Evolutionary conservation across 2,888 invertebrate genomes (phyloP).

Genomic region (Bimastos eiseni): DNA sequence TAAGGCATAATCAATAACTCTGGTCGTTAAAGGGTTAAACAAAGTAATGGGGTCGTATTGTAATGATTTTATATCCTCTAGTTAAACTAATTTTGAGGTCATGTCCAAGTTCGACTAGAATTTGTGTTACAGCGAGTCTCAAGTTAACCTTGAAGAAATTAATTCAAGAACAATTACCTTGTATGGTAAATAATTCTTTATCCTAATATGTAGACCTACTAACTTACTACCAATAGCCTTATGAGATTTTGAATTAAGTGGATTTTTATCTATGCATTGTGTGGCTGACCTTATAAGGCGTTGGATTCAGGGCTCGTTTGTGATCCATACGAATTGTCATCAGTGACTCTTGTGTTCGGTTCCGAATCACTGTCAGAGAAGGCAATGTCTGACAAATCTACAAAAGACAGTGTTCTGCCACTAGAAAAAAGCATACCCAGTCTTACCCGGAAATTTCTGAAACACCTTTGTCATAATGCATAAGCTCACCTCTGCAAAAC

Average conservation of each 20-base stretch:
- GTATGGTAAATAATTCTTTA: neutral
- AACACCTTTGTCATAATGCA: neutral
- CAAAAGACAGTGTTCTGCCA: neutral
- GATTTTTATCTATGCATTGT: neutral
- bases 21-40: too few species aligned
- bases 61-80: neutral
- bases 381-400: conserved; percentile 67
- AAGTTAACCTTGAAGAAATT: neutral
- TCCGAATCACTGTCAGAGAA: conserved; percentile 75
- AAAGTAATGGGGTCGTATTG: neutral
- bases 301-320: conserved; percentile 92
- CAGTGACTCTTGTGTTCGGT: conserved; percentile 78
- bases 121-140: neutral
- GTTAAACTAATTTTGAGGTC: neutral
- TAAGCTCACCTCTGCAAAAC: neutral
- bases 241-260: too few species aligned
- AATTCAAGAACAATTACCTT: neutral
- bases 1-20: too few species aligned
- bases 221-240: too few species aligned
- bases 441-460: neutral
- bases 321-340: conserved; percentile 85
- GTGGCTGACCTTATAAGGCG: conserved; percentile 87
- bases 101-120: neutral
- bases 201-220: neutral
- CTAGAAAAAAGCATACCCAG: neutral